A percentile compares a stretch with the other conserved stretches of the same genome.
These are phyloP conservation scores for Eristalis intricaria DNA, from an alignment of 2,888 invertebrate species.

Conservation along the genomic window DNA sequence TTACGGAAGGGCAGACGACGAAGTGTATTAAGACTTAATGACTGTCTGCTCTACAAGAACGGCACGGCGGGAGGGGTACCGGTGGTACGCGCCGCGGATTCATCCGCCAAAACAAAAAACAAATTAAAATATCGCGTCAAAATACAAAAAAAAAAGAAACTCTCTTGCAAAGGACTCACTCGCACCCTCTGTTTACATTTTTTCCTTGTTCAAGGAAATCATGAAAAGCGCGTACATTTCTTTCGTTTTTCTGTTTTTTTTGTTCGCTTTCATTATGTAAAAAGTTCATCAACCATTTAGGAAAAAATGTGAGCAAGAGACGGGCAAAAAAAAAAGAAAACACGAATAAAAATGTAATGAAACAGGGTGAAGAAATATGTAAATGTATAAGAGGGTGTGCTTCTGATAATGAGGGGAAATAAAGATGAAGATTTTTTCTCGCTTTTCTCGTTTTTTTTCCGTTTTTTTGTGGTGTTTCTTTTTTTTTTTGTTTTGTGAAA, in stretches of 20 bases:
- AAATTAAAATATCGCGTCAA: slow-evolving; percentile 72
- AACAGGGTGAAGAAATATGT: slow-evolving; percentile 70
- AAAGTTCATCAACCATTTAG: slow-evolving; percentile 72
- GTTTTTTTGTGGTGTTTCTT: slow-evolving; percentile 4
- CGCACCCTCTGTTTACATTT: slow-evolving; percentile 68
- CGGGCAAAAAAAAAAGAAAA: slow-evolving; percentile 12
- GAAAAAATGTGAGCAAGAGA: slow-evolving; percentile 9
- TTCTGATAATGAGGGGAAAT: slow-evolving; percentile 72
- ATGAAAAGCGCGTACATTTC: slow-evolving; percentile 49
- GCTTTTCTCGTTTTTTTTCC: not conserved
- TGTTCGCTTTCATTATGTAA: slow-evolving; percentile 66
- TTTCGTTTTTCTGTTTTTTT: not conserved
- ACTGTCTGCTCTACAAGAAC: slow-evolving; percentile 50
- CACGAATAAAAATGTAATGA: slow-evolving; percentile 55
- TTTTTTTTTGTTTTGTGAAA: slow-evolving; percentile 49
- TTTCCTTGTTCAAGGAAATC: slow-evolving; percentile 53
- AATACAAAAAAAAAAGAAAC: slow-evolving; percentile 56
- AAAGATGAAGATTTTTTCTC: slow-evolving; percentile 55
- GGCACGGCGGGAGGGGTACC: too few relatives aligned
- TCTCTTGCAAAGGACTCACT: slow-evolving; percentile 43
- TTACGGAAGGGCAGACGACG: slow-evolving; percentile 64
- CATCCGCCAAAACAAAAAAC: slow-evolving; percentile 67
- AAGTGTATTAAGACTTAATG: slow-evolving; percentile 71
- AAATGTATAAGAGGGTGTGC: slow-evolving; percentile 66
- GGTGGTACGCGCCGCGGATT: not conserved